Conservation (phyloP, 2,888 invertebrate genomes). For the Meiosimyza platycephala region DNA sequence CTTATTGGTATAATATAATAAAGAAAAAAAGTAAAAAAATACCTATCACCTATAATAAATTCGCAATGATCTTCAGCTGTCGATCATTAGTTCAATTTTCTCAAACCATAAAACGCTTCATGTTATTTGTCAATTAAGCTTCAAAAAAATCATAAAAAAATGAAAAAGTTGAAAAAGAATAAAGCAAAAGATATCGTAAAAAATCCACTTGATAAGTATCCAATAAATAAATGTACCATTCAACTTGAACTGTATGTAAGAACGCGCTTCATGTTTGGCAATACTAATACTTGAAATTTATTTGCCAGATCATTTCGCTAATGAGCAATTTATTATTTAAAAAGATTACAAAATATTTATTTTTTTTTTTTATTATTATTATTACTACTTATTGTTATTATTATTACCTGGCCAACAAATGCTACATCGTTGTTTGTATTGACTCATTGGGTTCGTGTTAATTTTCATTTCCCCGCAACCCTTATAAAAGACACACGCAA, state of each 20-base stretch:
- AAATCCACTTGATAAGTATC: background rate
- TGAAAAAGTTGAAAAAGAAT: background rate
- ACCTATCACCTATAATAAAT: background rate
- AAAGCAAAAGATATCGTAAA: background rate
- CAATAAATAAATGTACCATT: too few relatives aligned
- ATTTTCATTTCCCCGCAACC: too few relatives aligned
- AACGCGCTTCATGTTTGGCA: constrained; percentile 4
- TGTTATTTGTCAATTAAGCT: background rate
- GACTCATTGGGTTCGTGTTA: too few relatives aligned
- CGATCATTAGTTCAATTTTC: too few relatives aligned
- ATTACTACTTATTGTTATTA: too few relatives aligned
- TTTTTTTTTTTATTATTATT: background rate
- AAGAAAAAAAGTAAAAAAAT: background rate
- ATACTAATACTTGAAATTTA: constrained; percentile 4
- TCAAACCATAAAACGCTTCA: too few relatives aligned
- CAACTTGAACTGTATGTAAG: too few relatives aligned
- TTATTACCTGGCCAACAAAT: too few relatives aligned
- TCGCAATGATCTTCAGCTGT: too few relatives aligned
- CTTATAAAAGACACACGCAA: too few relatives aligned
- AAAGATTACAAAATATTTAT: constrained; percentile 20
- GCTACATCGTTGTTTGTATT: too few relatives aligned
- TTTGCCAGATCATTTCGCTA: constrained; percentile 24
- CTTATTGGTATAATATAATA: too few relatives aligned
- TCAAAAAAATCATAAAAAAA: background rate
- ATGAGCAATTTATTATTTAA: constrained; percentile 25